Conservation (phyloP, 2,797 vertebrate genomes). For the Astyanax mexicanus region DNA sequence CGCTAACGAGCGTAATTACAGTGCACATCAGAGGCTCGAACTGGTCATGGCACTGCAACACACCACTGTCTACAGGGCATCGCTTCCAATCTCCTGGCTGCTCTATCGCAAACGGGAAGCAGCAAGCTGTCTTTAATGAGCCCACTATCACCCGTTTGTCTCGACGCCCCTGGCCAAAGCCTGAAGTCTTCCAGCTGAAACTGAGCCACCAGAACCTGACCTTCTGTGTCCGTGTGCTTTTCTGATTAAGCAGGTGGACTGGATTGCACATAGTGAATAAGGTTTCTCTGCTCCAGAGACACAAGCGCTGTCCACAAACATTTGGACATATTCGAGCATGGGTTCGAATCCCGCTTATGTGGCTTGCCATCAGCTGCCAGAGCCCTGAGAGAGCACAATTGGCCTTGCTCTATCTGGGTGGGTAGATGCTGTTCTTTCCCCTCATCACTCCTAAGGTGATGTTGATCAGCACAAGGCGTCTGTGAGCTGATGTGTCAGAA, state of each 20-base stretch:
- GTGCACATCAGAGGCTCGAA: not conserved
- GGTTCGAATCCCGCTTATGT: too few relatives aligned
- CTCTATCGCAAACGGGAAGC: not conserved
- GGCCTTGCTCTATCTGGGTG: too few relatives aligned
- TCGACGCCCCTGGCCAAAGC: not conserved
- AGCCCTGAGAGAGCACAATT: too few relatives aligned
- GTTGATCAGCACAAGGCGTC: too few relatives aligned
- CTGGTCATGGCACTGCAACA: not conserved
- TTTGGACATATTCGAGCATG: too few relatives aligned
- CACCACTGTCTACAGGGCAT: constrained; percentile 9
- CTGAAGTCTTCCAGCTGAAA: not conserved
- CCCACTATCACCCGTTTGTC: not conserved
- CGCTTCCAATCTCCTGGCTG: constrained; percentile 16
- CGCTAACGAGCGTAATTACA: constrained; percentile 10
- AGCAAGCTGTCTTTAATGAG: constrained; percentile 2
- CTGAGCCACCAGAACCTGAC: not conserved
- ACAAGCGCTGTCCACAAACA: too few relatives aligned
- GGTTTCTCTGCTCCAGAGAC: too few relatives aligned
- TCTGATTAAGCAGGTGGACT: not conserved
- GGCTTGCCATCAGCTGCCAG: too few relatives aligned
- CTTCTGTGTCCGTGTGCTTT: not conserved
- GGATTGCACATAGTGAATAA: not conserved
- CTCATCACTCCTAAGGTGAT: too few relatives aligned
- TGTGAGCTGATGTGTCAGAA: too few relatives aligned
- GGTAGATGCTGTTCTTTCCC: too few relatives aligned